phyloP scores from a whole-genome alignment of 2,888 invertebrate genomes.

The Lasioglossum pauxillum region DNA sequence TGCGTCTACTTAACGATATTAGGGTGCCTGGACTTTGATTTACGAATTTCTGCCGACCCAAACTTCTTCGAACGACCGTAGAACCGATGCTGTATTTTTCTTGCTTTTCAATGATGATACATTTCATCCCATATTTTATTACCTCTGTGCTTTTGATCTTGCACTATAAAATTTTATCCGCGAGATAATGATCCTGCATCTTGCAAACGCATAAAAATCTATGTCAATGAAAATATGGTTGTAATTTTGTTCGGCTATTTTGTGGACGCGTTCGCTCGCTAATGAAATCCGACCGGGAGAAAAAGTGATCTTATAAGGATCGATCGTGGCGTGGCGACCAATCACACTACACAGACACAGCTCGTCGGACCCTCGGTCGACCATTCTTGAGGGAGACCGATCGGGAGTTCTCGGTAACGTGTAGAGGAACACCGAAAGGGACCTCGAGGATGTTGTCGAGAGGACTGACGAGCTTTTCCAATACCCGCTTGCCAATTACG shows the following conservation, averaged over 20 bases:
- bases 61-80: neutral
- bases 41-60: neutral
- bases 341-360: slow-evolving; percentile 54
- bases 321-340: slow-evolving; percentile 22
- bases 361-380: slow-evolving; percentile 38
- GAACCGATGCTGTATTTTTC: neutral
- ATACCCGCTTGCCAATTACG: slow-evolving; percentile 79
- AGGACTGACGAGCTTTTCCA: slow-evolving; percentile 77
- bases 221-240: neutral
- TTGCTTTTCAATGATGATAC: neutral
- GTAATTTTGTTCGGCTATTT: neutral
- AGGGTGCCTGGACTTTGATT: neutral
- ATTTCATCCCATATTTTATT: neutral
- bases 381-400: slow-evolving; percentile 36
- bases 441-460: slow-evolving; percentile 45
- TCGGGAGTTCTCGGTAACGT: slow-evolving; percentile 34
- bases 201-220: neutral
- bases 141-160: neutral
- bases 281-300: neutral
- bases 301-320: slow-evolving; percentile 5
- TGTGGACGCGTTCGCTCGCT: neutral
- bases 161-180: neutral
- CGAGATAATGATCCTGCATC: neutral
- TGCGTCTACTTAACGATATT: slow-evolving; percentile 14
- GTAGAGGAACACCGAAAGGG: slow-evolving; percentile 39